Conservation (phyloP, 1,140 invertebrate genomes). For the Monochamus saltuarius region DNA sequence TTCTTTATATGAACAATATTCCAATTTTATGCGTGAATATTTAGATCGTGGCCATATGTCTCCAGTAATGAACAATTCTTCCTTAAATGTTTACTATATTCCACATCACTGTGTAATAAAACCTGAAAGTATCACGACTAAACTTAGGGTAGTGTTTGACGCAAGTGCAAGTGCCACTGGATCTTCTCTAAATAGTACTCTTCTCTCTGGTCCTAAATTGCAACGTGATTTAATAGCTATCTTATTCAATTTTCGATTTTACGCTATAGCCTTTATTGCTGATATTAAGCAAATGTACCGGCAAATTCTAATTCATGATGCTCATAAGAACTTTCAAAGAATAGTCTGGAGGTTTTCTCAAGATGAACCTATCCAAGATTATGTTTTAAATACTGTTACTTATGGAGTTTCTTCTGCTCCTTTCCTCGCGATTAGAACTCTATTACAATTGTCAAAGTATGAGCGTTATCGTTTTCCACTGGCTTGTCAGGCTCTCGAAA, state of each 20-base stretch:
- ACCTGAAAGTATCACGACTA: slow-evolving; percentile 35
- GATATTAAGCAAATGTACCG: slow-evolving; percentile 27
- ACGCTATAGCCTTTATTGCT: slow-evolving; percentile 44
- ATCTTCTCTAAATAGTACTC: slow-evolving; percentile 35
- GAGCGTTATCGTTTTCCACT: slow-evolving; percentile 24
- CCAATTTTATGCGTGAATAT: slow-evolving; percentile 14
- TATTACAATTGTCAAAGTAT: slow-evolving; percentile 32
- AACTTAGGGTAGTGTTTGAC: slow-evolving; percentile 15
- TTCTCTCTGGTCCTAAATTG: slow-evolving; percentile 33
- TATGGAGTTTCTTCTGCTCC: slow-evolving; percentile 40
- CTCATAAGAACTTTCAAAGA: slow-evolving; percentile 14
- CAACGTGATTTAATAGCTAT: slow-evolving; percentile 40
- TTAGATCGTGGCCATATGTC: slow-evolving; percentile 8
- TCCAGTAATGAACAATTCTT: not conserved
- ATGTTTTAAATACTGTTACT: slow-evolving; percentile 34
- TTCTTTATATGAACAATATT: slow-evolving; percentile 10
- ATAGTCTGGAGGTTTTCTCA: slow-evolving; percentile 20
- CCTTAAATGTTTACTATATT: slow-evolving; percentile 23
- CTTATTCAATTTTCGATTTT: slow-evolving; percentile 49
- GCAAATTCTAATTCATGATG: slow-evolving; percentile 11
- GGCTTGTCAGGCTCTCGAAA: slow-evolving; percentile 12
- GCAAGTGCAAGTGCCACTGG: slow-evolving; percentile 2
- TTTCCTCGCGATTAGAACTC: slow-evolving; percentile 35
- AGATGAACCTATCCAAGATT: slow-evolving; percentile 11
- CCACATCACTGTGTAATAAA: slow-evolving; percentile 46